Percentiles rank a stretch among this genome's conserved stretches.
Evolutionary conservation across 2,797 vertebrate species (phyloP).

Genomic region (Nannoperca obscura): DNA sequence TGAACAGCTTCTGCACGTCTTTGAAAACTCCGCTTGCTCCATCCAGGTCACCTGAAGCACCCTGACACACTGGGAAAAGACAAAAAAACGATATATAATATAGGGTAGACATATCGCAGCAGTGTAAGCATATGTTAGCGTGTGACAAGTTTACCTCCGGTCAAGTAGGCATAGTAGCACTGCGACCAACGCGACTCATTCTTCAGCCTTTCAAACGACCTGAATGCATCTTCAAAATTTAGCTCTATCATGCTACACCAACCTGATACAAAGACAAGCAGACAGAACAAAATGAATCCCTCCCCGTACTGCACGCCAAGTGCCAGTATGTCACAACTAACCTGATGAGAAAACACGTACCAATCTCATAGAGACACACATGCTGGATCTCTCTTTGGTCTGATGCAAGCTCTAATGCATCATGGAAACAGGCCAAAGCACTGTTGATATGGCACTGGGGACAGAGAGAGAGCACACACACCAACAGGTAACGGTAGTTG

Average conservation of each 20-base stretch:
- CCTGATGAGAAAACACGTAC: slow-evolving; percentile 79
- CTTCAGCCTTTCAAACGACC: slow-evolving; percentile 95
- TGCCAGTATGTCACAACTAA: slow-evolving; percentile 8
- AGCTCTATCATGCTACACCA: slow-evolving; percentile 99
- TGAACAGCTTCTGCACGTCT: slow-evolving; percentile 98
- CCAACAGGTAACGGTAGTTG: slow-evolving; percentile 41
- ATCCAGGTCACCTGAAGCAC: slow-evolving; percentile 92
- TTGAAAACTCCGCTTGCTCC: slow-evolving; percentile 93
- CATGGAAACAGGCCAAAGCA: slow-evolving; percentile 97
- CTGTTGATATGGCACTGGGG: slow-evolving; percentile 98
- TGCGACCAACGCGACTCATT: slow-evolving; percentile 99
- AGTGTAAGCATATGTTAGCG: neutral
- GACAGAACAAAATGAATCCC: neutral
- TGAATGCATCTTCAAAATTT: slow-evolving; percentile 95
- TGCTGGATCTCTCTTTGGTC: slow-evolving; percentile 99
- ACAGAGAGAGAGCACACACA: slow-evolving; percentile 60
- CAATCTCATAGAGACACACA: slow-evolving; percentile 98
- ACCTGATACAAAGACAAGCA: slow-evolving; percentile 79
- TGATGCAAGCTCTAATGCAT: slow-evolving; percentile 95
- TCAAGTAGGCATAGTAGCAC: slow-evolving; percentile 98
- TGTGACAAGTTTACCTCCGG: slow-evolving; percentile 87
- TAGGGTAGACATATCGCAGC: neutral
- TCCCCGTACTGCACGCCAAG: accelerated
- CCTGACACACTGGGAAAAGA: slow-evolving; percentile 91
- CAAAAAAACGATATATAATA: neutral